These are phyloP conservation scores for Ceramica pisi DNA, from an alignment of 2,888 invertebrate species.

Conservation along the genomic window DNA sequence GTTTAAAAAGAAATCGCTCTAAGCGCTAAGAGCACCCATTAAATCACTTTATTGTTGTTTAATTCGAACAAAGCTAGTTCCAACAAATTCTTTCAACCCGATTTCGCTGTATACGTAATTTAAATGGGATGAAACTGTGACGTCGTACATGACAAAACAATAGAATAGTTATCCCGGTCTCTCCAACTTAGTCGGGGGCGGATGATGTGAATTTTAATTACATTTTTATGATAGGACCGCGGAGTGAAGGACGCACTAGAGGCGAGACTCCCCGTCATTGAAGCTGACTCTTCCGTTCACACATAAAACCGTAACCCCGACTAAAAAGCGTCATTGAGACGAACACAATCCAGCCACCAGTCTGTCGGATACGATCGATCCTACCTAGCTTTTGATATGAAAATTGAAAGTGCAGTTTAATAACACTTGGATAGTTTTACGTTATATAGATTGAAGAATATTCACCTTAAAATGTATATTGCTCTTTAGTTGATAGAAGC, in stretches of 20 bases:
- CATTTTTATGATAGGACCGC: constrained; percentile 88
- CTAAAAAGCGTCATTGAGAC: constrained; percentile 77
- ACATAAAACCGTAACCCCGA: constrained; percentile 83
- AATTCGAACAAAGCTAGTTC: constrained; percentile 58
- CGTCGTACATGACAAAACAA: constrained; percentile 76
- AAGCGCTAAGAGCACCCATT: constrained; percentile 61
- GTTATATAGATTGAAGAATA: constrained; percentile 51
- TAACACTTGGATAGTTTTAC: constrained; percentile 60
- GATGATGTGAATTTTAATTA: constrained; percentile 89
- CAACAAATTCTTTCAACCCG: constrained; percentile 60
- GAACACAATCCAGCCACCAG: constrained; percentile 72
- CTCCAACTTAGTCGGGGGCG: constrained; percentile 74
- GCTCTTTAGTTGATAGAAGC: constrained; percentile 19
- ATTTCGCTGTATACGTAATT: constrained; percentile 63
- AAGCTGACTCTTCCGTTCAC: constrained; percentile 80
- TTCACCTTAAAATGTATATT: constrained; percentile 47
- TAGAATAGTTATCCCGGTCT: constrained; percentile 81
- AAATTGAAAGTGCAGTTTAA: constrained; percentile 70
- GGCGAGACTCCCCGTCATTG: constrained; percentile 79
- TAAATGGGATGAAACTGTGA: constrained; percentile 69
- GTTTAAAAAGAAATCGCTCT: constrained; percentile 66
- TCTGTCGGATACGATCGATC: constrained; percentile 67
- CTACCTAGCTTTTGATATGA: constrained; percentile 69
- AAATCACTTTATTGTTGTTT: constrained; percentile 65
- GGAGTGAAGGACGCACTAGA: constrained; percentile 85